Conservation (phyloP, 2,113 vertebrate species). For the Hymenochirus boettgeri region DNA sequence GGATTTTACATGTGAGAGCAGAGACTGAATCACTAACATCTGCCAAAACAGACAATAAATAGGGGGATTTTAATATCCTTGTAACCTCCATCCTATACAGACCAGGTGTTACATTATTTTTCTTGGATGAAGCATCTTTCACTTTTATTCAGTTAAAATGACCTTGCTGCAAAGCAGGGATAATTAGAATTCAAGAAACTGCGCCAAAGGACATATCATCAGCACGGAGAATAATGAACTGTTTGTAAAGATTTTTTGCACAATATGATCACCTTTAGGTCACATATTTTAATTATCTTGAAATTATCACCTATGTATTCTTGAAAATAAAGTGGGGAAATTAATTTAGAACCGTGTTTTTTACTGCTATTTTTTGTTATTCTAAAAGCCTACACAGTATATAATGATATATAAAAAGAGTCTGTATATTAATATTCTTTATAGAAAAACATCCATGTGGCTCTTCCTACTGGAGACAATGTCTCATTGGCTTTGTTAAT, state of each 20-base stretch:
- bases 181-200: not conserved
- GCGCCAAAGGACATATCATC: not conserved
- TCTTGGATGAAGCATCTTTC: conserved; percentile 19
- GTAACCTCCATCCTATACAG: conserved; percentile 15
- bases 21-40: conserved; percentile 50
- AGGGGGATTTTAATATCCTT: conserved; percentile 44
- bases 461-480: too few species aligned
- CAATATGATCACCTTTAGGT: not conserved
- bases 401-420: too few species aligned
- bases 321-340: too few species aligned
- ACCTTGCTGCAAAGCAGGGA: not conserved
- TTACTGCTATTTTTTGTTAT: too few species aligned
- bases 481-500: too few species aligned
- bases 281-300: not conserved
- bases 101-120: conserved; percentile 30
- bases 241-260: not conserved
- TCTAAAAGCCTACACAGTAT: too few species aligned
- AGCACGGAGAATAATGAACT: not conserved
- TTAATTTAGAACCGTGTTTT: too few species aligned
- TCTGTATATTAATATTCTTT: too few species aligned
- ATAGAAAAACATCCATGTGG: too few species aligned
- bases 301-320: not conserved
- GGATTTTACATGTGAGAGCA: conserved; percentile 56
- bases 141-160: not conserved
- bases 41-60: conserved; percentile 47